phyloP scores from a whole-genome alignment of 2,888 invertebrate genomes.

The Limulus polyphemus region DNA sequence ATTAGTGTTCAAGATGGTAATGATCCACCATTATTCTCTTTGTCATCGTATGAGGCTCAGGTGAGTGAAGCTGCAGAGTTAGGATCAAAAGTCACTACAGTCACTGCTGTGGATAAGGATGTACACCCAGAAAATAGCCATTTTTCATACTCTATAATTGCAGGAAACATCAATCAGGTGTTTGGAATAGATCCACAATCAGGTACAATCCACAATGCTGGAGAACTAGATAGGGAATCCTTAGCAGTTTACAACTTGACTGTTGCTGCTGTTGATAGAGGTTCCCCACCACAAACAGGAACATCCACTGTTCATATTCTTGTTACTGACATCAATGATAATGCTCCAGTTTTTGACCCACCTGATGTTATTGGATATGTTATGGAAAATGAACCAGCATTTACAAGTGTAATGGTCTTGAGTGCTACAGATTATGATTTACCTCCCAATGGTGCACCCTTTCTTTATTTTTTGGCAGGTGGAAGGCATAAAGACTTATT shows the following conservation, averaged over 20 bases:
- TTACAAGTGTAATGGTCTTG: constrained; percentile 69
- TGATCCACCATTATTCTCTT: constrained; percentile 78
- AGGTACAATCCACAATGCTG: constrained; percentile 63
- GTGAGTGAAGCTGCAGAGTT: constrained; percentile 64
- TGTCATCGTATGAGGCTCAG: constrained; percentile 58
- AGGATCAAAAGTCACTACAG: constrained; percentile 60
- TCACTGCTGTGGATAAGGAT: constrained; percentile 81
- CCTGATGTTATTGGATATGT: constrained; percentile 60
- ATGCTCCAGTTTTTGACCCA: constrained; percentile 69
- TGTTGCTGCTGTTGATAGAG: constrained; percentile 77
- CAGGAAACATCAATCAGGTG: constrained; percentile 65
- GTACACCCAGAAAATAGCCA: constrained; percentile 80
- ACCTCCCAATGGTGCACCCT: constrained; percentile 81
- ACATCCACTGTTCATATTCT: constrained; percentile 67
- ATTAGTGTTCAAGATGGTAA: constrained; percentile 91
- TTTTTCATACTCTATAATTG: constrained; percentile 76
- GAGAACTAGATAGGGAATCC: constrained; percentile 65
- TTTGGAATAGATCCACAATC: constrained; percentile 78
- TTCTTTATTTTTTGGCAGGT: constrained; percentile 62
- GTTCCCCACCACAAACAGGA: constrained; percentile 81
- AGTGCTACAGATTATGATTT: constrained; percentile 76
- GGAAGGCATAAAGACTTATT: constrained; percentile 64
- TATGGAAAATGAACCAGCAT: constrained; percentile 72
- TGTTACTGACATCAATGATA: constrained; percentile 80
- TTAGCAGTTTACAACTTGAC: constrained; percentile 58